These are phyloP conservation scores for Lepidothrix coronata DNA, from an alignment of 2,113 vertebrate genomes.

Conservation along the genomic window DNA sequence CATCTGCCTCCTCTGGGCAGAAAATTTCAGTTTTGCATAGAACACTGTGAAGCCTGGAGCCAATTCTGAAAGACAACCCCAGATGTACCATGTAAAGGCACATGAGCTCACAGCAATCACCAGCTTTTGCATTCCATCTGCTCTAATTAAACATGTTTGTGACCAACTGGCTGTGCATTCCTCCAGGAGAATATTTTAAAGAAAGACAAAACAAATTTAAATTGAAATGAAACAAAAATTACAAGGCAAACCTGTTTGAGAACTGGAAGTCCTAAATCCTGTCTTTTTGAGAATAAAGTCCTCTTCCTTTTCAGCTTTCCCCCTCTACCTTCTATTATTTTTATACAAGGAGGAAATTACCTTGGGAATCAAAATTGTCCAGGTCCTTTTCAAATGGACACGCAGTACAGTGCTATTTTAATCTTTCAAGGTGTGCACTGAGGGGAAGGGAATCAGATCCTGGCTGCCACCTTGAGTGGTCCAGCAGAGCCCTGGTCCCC, in stretches of 20 bases:
- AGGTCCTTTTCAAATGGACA: not conserved
- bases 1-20: not conserved
- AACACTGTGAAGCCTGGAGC: not conserved
- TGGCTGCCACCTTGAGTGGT: not conserved
- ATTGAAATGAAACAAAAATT: not conserved
- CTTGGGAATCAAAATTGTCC: not conserved
- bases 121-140: constrained; percentile 26
- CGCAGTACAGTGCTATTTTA: not conserved
- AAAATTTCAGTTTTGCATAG: not conserved
- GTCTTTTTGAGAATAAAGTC: not conserved
- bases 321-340: not conserved
- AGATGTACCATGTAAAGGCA: not conserved
- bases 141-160: constrained; percentile 1
- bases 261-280: not conserved
- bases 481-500: not conserved
- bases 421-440: not conserved
- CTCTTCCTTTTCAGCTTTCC: not conserved
- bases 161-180: not conserved
- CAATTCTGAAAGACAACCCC: not conserved
- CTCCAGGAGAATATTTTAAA: not conserved
- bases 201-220: not conserved
- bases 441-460: not conserved
- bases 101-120: not conserved
- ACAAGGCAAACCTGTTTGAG: not conserved
- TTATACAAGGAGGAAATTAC: not conserved